Percentiles rank a stretch among this genome's conserved stretches.
These are phyloP conservation scores for Conger conger DNA, from an alignment of 2,113 vertebrate genomes.

Conservation along the genomic window DNA sequence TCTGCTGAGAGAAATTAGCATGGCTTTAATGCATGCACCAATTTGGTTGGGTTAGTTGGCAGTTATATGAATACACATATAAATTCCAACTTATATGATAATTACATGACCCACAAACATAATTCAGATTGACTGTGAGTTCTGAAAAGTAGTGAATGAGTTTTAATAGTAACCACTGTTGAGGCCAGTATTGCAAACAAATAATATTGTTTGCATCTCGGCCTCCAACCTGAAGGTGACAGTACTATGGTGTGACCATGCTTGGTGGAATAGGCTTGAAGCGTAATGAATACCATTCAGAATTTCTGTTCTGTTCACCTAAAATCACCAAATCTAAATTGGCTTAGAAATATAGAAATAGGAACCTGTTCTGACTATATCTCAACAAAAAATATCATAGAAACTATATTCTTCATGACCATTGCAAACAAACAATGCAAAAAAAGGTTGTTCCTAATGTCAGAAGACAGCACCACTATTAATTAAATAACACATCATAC, in stretches of 20 bases:
- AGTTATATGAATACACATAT: background rate
- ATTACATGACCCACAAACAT: background rate
- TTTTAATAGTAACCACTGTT: background rate
- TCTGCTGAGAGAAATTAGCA: constrained; percentile 1
- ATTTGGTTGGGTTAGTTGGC: background rate
- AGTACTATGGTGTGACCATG: no score
- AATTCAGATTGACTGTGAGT: background rate
- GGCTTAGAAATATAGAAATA: background rate
- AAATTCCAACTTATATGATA: background rate
- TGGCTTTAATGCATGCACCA: constrained; percentile 8
- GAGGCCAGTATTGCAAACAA: background rate
- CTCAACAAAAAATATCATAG: background rate
- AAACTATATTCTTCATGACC: background rate
- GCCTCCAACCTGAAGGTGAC: no score
- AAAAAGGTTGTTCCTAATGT: background rate
- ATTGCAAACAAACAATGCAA: background rate
- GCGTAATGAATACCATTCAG: no score
- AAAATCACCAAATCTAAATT: background rate
- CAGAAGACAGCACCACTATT: background rate
- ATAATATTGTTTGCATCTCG: background rate
- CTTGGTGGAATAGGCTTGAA: no score
- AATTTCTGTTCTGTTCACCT: background rate
- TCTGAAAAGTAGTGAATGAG: background rate
- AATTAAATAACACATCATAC: background rate
- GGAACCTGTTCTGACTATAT: background rate